A percentile compares a stretch with the other conserved stretches of the same genome.
Conservation (phyloP, 2,113 vertebrate species). For the Eolophus roseicapilla region DNA sequence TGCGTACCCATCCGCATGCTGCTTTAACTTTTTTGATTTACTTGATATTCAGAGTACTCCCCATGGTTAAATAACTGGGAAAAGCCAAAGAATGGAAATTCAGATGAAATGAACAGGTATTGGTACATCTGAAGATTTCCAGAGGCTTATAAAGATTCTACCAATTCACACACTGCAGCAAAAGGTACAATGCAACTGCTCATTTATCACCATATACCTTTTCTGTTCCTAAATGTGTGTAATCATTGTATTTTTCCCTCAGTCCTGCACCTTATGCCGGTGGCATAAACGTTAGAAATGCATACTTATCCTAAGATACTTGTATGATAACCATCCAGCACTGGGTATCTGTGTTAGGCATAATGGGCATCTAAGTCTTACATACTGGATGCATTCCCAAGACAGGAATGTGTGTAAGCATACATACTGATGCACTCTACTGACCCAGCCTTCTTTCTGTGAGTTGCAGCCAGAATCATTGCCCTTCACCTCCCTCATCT, state of each 20-base stretch:
- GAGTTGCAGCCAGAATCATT: background rate
- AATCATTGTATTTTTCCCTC: background rate
- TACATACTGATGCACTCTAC: accelerated
- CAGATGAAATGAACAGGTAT: background rate
- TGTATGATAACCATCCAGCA: background rate
- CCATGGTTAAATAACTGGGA: background rate
- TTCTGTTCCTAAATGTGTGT: background rate
- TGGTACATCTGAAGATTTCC: background rate
- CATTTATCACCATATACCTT: background rate
- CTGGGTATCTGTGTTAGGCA: background rate
- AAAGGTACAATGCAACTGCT: background rate
- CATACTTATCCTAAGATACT: background rate
- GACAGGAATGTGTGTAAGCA: accelerated
- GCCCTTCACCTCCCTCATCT: background rate
- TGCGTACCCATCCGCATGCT: background rate
- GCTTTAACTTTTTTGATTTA: background rate
- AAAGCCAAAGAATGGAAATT: conserved; percentile 13
- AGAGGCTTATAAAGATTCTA: background rate
- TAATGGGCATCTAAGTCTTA: background rate
- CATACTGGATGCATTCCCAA: accelerated
- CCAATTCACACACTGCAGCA: background rate
- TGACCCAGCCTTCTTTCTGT: background rate
- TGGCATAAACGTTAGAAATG: background rate
- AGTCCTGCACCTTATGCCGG: background rate
- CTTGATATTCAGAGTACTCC: background rate